Conservation (phyloP, 2,113 vertebrate genomes). For the Dendrocopos noguchii region DNA sequence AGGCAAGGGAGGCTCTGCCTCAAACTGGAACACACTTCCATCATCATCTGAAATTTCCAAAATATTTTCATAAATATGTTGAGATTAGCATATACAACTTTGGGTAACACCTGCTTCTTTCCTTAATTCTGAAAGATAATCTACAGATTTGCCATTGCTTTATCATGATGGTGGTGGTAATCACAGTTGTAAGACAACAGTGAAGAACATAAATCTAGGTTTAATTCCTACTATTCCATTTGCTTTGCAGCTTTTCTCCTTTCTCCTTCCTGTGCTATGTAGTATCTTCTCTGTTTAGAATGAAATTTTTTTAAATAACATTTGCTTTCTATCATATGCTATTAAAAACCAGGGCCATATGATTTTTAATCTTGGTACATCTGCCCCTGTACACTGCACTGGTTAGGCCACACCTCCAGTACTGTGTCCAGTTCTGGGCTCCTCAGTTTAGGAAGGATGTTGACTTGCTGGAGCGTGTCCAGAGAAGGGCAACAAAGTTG, state of each 20-base stretch:
- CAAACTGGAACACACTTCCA: not conserved
- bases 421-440: too few relatives aligned
- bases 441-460: too few relatives aligned
- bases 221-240: not conserved
- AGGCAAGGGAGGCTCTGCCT: too few relatives aligned
- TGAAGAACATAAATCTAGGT: not conserved
- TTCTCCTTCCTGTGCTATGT: not conserved
- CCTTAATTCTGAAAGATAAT: not conserved
- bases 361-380: not conserved
- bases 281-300: not conserved
- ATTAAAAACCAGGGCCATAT: not conserved
- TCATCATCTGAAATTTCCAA: not conserved
- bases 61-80: not conserved
- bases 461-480: too few relatives aligned
- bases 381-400: too few relatives aligned
- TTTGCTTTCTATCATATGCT: not conserved
- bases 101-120: not conserved
- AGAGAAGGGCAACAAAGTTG: too few relatives aligned
- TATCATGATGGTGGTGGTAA: not conserved
- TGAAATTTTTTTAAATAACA: accelerated
- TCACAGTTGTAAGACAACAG: not conserved
- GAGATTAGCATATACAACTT: not conserved
- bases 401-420: too few relatives aligned
- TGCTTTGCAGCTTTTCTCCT: not conserved
- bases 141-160: not conserved